Evolutionary conservation across 2,797 vertebrate genomes (phyloP).

Genomic region (Hylomyscus alleni): DNA sequence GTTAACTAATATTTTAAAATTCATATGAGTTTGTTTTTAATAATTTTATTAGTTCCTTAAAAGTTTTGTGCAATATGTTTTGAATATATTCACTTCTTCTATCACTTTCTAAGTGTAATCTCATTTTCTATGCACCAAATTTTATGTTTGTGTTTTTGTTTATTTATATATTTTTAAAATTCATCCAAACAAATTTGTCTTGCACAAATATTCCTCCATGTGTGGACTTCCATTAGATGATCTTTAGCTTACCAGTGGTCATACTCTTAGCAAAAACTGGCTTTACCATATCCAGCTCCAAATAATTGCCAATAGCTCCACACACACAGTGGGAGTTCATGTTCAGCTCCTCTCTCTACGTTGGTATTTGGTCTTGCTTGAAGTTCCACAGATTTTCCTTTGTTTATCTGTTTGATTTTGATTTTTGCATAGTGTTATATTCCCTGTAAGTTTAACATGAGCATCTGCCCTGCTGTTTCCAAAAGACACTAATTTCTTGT

Average conservation of each 20-base stretch:
- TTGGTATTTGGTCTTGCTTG: not conserved
- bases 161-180: not conserved
- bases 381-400: not conserved
- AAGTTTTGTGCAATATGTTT: not conserved
- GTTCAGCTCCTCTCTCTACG: no score
- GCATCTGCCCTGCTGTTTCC: not conserved
- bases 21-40: not conserved
- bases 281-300: not conserved
- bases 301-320: not conserved
- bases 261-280: no score
- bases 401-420: not conserved
- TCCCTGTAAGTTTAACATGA: not conserved
- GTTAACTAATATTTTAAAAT: not conserved
- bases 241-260: not conserved
- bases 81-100: not conserved
- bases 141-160: not conserved
- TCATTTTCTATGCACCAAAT: not conserved
- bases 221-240: not conserved
- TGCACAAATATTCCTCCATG: not conserved
- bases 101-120: no score
- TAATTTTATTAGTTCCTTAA: not conserved
- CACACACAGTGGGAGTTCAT: not conserved
- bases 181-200: not conserved
- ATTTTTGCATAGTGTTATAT: not conserved
- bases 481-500: not conserved